phyloP scores from a whole-genome alignment of 1,140 invertebrate genomes.

The Pissodes strobi region DNA sequence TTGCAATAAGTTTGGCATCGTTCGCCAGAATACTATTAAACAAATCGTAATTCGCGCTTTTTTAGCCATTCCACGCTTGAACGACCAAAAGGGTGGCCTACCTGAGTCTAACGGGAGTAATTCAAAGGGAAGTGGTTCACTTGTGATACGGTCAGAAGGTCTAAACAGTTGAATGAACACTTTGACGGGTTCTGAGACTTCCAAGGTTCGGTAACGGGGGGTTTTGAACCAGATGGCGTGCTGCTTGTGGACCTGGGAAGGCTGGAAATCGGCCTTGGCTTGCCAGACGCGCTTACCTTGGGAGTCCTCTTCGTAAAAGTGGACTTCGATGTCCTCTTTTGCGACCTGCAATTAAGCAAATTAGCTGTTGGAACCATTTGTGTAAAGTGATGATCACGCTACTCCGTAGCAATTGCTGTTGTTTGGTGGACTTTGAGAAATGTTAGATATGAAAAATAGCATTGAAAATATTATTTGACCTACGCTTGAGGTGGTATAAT shows the following conservation, averaged over 20 bases:
- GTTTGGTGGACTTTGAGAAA: too few species aligned
- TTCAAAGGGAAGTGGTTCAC: constrained; percentile 81
- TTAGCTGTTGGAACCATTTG: too few species aligned
- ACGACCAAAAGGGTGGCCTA: constrained; percentile 75
- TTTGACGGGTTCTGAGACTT: constrained; percentile 74
- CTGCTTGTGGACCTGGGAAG: constrained; percentile 92
- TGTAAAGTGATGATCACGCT: too few species aligned
- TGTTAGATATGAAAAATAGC: too few species aligned
- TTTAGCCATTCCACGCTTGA: too few species aligned
- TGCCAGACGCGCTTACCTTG: constrained; percentile 76
- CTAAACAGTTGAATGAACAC: constrained; percentile 83
- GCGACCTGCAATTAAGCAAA: constrained; percentile 70
- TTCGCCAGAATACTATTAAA: constrained; percentile 66
- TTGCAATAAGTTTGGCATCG: constrained; percentile 57
- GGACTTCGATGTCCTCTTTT: constrained; percentile 88
- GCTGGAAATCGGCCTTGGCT: constrained; percentile 82
- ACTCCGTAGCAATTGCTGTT: too few species aligned
- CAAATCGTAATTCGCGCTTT: constrained; percentile 69
- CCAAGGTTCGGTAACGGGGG: constrained; percentile 72
- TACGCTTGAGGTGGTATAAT: too few species aligned
- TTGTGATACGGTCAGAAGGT: constrained; percentile 81
- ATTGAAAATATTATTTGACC: too few species aligned
- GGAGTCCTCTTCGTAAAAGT: constrained; percentile 83
- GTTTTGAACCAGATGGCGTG: constrained; percentile 85
- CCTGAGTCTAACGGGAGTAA: constrained; percentile 86